Conservation (phyloP, 2,888 invertebrate genomes). For the Cryptocephalus primarius region DNA sequence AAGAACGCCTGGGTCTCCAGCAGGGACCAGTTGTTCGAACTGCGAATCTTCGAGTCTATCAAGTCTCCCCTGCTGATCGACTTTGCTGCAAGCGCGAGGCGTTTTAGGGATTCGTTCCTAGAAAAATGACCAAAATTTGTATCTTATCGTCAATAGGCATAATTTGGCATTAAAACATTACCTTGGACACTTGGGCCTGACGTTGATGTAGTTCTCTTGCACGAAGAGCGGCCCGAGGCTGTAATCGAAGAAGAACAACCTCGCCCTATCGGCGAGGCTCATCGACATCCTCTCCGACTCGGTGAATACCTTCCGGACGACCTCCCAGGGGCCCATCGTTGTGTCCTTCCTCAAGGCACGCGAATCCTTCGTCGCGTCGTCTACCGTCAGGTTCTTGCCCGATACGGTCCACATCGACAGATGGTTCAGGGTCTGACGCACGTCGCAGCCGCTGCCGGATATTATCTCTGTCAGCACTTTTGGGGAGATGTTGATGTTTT, state of each 20-base stretch:
- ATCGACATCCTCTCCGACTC: conserved; percentile 66
- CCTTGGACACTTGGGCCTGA: conserved; percentile 65
- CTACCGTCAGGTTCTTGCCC: conserved; percentile 38
- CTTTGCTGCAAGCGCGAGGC: conserved; percentile 73
- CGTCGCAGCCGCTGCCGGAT: conserved; percentile 78
- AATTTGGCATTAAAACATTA: conserved; percentile 26
- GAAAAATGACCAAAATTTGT: background rate
- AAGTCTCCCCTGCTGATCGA: conserved; percentile 78
- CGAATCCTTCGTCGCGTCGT: conserved; percentile 45
- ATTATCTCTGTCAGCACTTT: conserved; percentile 78
- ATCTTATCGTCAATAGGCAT: background rate
- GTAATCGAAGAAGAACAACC: conserved; percentile 96
- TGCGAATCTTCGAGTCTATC: conserved; percentile 71
- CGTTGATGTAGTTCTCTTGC: conserved; percentile 89
- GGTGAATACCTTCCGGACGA: conserved; percentile 78
- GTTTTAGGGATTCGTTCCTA: conserved; percentile 30
- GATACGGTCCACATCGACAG: conserved; percentile 68
- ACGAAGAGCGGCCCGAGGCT: conserved; percentile 93
- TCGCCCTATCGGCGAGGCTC: conserved; percentile 71
- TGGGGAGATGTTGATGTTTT: conserved; percentile 67
- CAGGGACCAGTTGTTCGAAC: conserved; percentile 74
- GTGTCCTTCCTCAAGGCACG: conserved; percentile 66
- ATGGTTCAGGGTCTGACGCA: conserved; percentile 87
- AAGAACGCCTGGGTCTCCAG: conserved; percentile 79
- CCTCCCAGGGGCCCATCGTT: conserved; percentile 77